Evolutionary conservation across 2,113 vertebrate genomes (phyloP).

Genomic region (Fulica atra): DNA sequence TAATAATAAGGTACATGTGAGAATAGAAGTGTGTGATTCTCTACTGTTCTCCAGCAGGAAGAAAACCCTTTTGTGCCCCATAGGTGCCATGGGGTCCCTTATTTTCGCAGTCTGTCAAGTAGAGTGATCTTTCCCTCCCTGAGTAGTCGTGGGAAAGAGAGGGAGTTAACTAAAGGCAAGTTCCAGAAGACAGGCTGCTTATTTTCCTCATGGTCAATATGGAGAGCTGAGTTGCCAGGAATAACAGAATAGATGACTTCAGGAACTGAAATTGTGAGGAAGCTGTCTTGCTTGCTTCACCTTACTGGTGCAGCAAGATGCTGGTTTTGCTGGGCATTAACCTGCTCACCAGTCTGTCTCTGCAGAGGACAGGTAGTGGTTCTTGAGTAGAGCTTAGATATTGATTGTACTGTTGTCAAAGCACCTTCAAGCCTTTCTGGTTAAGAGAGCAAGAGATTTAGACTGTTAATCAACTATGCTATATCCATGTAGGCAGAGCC

Average conservation of each 20-base stretch:
- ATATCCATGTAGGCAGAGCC: neutral
- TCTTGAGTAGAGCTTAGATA: rapidly evolving
- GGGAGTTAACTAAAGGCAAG: neutral
- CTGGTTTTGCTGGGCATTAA: neutral
- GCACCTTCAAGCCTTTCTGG: neutral
- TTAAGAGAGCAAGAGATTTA: neutral
- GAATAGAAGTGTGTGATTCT: neutral
- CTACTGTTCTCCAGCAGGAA: neutral
- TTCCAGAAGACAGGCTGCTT: neutral
- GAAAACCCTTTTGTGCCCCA: neutral
- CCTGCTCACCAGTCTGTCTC: neutral
- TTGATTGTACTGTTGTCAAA: neutral
- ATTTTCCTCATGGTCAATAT: neutral
- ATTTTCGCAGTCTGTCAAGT: neutral
- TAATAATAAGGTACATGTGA: neutral
- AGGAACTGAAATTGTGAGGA: neutral
- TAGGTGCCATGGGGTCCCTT: neutral
- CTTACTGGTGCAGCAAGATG: neutral
- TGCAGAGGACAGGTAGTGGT: neutral
- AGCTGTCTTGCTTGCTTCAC: neutral
- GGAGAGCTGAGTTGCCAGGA: neutral
- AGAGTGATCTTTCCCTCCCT: neutral
- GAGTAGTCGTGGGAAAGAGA: neutral
- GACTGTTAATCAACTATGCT: neutral
- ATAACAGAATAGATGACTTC: neutral